phyloP scores from a whole-genome alignment of 2,113 vertebrate genomes.

The Muscicapa adusta region DNA sequence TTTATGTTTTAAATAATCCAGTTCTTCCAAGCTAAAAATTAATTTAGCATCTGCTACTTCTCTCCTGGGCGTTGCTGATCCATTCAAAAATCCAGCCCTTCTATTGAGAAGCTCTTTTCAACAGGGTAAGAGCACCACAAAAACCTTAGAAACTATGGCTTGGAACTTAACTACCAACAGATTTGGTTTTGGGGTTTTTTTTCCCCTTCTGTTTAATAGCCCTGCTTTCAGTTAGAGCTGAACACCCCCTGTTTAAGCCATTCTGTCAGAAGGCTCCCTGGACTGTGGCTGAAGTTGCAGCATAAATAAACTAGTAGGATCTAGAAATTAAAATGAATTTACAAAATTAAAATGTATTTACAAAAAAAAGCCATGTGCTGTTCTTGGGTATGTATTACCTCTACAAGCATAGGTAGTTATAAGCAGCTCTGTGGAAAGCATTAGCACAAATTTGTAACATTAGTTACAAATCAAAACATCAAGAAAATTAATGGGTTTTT shows the following conservation, averaged over 20 bases:
- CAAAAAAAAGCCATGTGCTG: neutral
- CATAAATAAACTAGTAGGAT: neutral
- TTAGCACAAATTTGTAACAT: neutral
- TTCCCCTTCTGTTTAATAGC: neutral
- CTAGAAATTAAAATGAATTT: neutral
- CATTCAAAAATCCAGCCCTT: neutral
- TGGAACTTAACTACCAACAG: neutral
- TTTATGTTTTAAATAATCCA: slow-evolving; percentile 55
- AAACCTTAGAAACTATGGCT: neutral
- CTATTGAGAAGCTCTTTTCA: neutral
- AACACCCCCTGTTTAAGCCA: neutral
- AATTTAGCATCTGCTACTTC: neutral
- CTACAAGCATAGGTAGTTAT: neutral
- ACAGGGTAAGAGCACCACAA: neutral
- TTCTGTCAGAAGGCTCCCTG: neutral
- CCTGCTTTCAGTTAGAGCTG: neutral
- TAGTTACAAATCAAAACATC: neutral
- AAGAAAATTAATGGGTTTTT: neutral
- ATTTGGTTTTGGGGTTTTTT: neutral
- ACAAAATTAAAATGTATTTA: neutral
- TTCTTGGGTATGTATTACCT: neutral
- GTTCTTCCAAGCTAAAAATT: neutral
- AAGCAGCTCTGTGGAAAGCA: neutral
- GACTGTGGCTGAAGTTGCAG: neutral
- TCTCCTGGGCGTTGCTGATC: neutral